Percentiles rank a stretch among this genome's conserved stretches.
These are phyloP conservation scores for Colaptes auratus DNA, from an alignment of 2,113 vertebrate species.

Conservation along the genomic window DNA sequence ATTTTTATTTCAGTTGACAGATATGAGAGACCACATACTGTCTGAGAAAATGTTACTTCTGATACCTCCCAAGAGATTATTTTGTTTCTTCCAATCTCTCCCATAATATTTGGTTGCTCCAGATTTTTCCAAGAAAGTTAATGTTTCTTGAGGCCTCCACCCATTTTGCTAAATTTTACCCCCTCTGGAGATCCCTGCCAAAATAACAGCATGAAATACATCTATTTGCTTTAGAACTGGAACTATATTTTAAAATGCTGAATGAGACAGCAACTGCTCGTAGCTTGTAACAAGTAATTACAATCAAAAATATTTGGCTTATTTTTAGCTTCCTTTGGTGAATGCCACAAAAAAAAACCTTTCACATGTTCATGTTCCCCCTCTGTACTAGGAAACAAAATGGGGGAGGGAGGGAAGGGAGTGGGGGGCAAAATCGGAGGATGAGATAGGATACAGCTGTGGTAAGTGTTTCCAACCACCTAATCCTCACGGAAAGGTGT, in stretches of 20 bases:
- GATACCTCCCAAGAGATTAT: neutral
- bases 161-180: slow-evolving; percentile 9
- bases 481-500: neutral
- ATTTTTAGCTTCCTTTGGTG: neutral
- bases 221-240: neutral
- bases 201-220: neutral
- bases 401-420: too few relatives aligned
- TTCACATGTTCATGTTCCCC: neutral
- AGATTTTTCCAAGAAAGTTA: slow-evolving; percentile 11
- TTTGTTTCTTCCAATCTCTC: neutral
- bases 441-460: neutral
- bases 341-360: neutral
- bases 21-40: neutral
- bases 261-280: neutral
- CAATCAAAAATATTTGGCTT: neutral
- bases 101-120: neutral
- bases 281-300: neutral
- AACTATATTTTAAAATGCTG: neutral
- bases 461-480: neutral
- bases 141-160: slow-evolving; percentile 12
- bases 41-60: neutral
- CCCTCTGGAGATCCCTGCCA: neutral
- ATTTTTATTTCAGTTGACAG: neutral
- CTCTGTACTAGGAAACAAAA: neutral
- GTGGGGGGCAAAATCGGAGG: neutral